Percentiles rank a stretch among this genome's conserved stretches.
phyloP scores from a whole-genome alignment of 2,888 invertebrate species.

The Volucella bombylans region DNA sequence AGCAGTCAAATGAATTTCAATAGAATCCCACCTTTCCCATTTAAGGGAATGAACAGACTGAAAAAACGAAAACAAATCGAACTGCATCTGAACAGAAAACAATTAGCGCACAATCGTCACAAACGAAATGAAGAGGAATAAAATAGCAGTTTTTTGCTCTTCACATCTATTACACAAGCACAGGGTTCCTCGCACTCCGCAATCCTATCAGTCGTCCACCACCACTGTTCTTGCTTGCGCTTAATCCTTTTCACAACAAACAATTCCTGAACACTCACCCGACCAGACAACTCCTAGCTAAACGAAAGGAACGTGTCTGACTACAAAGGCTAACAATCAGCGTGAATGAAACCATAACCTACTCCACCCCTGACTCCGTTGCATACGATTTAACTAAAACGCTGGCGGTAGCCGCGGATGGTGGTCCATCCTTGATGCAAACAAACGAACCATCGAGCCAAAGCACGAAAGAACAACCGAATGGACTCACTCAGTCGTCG shows the following conservation, averaged over 20 bases:
- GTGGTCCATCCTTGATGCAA: slow-evolving; percentile 35
- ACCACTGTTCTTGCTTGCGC: slow-evolving; percentile 41
- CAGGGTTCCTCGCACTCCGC: neutral
- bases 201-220: slow-evolving; percentile 11
- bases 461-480: too few relatives aligned
- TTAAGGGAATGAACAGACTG: slow-evolving; percentile 19
- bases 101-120: slow-evolving; percentile 73
- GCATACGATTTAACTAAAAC: neutral
- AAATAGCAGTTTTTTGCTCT: slow-evolving; percentile 48
- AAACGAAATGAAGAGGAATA: slow-evolving; percentile 73
- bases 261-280: slow-evolving; percentile 37
- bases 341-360: slow-evolving; percentile 70
- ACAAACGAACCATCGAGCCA: neutral
- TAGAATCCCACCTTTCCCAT: slow-evolving; percentile 29
- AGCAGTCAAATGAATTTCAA: slow-evolving; percentile 55
- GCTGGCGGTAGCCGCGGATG: neutral
- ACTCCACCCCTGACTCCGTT: slow-evolving; percentile 5
- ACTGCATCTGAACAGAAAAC: slow-evolving; percentile 65
- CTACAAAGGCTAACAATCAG: slow-evolving; percentile 71
- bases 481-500: slow-evolving; percentile 70
- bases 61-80: slow-evolving; percentile 8
- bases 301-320: slow-evolving; percentile 55
- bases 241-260: slow-evolving; percentile 73
- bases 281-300: slow-evolving; percentile 7
- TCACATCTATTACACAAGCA: slow-evolving; percentile 14